Evolutionary conservation across 2,797 vertebrate species (phyloP), one percentile per base, ranked within the genome.

Genomic region (Channallabes apus): DNA sequence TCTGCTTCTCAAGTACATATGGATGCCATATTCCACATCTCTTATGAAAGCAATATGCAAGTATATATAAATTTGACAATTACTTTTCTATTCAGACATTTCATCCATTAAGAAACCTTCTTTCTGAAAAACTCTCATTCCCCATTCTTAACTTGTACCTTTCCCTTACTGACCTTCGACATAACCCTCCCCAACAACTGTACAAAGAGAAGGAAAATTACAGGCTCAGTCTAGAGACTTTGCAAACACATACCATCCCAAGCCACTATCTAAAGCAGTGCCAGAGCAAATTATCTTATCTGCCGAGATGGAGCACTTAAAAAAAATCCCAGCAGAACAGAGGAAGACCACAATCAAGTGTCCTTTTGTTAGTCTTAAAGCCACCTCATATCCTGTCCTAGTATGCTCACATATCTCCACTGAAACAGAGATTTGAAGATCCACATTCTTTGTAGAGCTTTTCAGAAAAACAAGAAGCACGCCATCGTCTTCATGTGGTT

Each of bases 401-500:
- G n/a, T 68, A 38, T 18, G 1, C 24, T 24, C 29, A 68, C 71
- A 51, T 18, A 76, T 17, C 5, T 18, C 6, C 1, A 20, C 20
- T 22, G 41, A 61, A 59, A 41, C 68, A 1, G 62, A 80, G 61
- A n/a, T 88, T 78, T 76, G 82, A 83, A 76, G 76, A 56, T 72
- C 24, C n/a, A 75, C 18, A 81, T 82, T 78, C 58, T 73, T 86
- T 65, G 27, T 38, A 62, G 86, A 68, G 51, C 72, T 87, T 87
- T 83, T 84, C 20, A 54, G 20, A 83, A 81, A 82, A 27, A 58
- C 0, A 24, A 72, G 4, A 61, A 65, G 4, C 11, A 51, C 59
- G 82, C 20, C 65, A 38, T 65, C 24, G 54, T 79, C 82, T 87
- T 86, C 54, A 59, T 85, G 86, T 84, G 89, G 89, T 85, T 84